Percentiles rank a stretch among this genome's conserved stretches.
phyloP scores from a whole-genome alignment of 2,888 invertebrate genomes.

The Tyria jacobaeae region DNA sequence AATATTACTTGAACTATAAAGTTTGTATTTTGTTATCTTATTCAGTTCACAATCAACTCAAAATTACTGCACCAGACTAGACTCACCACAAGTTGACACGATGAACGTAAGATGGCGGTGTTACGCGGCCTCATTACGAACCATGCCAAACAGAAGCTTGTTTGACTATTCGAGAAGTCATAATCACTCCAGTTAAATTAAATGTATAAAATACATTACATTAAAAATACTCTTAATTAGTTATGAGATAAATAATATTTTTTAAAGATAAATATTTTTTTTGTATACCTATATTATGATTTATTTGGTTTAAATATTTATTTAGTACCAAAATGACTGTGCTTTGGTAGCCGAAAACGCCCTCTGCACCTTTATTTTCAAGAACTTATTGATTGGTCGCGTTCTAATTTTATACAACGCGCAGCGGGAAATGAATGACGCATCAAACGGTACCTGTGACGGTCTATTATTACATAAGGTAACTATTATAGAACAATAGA shows the following conservation, averaged over 20 bases:
- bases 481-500: constrained; percentile 65
- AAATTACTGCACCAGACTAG: constrained; percentile 73
- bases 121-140: constrained; percentile 56
- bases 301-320: constrained; percentile 3
- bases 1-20: constrained; percentile 68
- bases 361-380: constrained; percentile 61
- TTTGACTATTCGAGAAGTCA: constrained; percentile 46
- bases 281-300: background rate
- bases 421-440: constrained; percentile 53
- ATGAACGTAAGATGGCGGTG: constrained; percentile 83
- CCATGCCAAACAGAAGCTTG: constrained; percentile 32
- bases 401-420: constrained; percentile 65
- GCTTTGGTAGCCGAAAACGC: constrained; percentile 60
- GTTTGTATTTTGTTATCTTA: constrained; percentile 66
- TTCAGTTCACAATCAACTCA: constrained; percentile 68
- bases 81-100: constrained; percentile 75
- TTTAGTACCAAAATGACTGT: constrained; percentile 42
- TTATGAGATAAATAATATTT: background rate
- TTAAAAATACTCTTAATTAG: background rate
- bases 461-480: constrained; percentile 59
- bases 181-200: constrained; percentile 17
- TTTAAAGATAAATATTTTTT: background rate
- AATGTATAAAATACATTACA: background rate
- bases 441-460: constrained; percentile 51
- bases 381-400: constrained; percentile 71